phyloP scores from a whole-genome alignment of 64 coral and sea anemone species.

The Pocillopora verrucosa region DNA sequence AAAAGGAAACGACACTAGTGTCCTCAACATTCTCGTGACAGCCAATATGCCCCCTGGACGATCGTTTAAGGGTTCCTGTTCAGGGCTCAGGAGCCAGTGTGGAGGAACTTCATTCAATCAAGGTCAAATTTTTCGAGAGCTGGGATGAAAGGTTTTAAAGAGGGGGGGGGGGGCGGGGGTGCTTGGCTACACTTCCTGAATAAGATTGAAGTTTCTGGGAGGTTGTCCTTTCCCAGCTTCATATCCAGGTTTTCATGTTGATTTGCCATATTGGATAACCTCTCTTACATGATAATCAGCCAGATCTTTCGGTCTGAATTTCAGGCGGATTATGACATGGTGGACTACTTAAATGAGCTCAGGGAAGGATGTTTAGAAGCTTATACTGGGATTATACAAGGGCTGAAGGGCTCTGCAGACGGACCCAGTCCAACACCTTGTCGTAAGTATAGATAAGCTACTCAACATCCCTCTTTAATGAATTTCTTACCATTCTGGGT shows the following conservation, averaged over 20 bases:
- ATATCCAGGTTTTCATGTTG: neutral
- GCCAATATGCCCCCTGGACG: too few species aligned
- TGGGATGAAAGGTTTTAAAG: neutral
- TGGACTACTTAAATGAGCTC: conserved; percentile 96
- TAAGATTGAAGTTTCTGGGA: too few species aligned
- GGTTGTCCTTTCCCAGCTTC: too few species aligned
- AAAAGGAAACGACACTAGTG: too few species aligned
- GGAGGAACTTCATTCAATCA: too few species aligned
- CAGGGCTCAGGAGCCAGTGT: too few species aligned
- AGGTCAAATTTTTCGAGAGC: too few species aligned
- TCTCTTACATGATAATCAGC: neutral
- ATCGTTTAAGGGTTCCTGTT: too few species aligned
- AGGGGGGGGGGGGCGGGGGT: neutral
- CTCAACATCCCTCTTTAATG: too few species aligned
- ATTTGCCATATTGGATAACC: neutral
- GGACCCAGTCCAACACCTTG: neutral
- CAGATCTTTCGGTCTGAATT: neutral
- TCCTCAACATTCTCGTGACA: too few species aligned
- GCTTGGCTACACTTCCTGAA: too few species aligned
- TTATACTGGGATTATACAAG: conserved; percentile 99
- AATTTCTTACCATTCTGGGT: too few species aligned
- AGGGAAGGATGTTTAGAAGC: conserved; percentile 94
- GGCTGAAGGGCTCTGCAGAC: conserved; percentile 68
- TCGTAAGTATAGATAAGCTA: neutral
- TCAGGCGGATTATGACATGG: conserved; percentile 97